Evolutionary conservation across 2,888 invertebrate genomes (phyloP).

Genomic region (Chloroclysta siterata): DNA sequence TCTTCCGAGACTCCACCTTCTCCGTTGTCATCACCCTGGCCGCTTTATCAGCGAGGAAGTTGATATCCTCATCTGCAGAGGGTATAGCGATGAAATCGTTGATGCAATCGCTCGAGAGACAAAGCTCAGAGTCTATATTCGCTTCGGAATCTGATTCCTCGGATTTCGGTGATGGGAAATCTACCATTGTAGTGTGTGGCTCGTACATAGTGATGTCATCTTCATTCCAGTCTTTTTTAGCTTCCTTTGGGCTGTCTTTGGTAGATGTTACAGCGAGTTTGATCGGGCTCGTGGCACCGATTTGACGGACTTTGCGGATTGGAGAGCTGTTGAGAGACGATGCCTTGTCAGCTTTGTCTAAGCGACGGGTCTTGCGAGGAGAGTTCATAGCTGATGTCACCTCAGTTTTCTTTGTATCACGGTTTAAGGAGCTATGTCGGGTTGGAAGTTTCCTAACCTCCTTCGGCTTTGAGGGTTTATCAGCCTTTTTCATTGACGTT

Average conservation of each 20-base stretch:
- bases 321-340: constrained; percentile 79
- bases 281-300: constrained; percentile 61
- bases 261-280: constrained; percentile 70
- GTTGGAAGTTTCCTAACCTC: constrained; percentile 69
- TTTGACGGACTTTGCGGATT: constrained; percentile 77
- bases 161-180: constrained; percentile 67
- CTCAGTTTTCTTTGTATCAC: constrained; percentile 71
- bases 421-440: constrained; percentile 74
- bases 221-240: constrained; percentile 70
- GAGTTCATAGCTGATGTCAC: constrained; percentile 73
- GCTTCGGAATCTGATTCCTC: constrained; percentile 78
- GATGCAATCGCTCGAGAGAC: constrained; percentile 76
- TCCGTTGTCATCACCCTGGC: constrained; percentile 78
- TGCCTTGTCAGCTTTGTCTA: constrained; percentile 77
- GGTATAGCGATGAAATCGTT: constrained; percentile 78
- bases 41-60: constrained; percentile 74
- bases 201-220: constrained; percentile 82
- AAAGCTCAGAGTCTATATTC: constrained; percentile 73
- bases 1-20: constrained; percentile 43
- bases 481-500: constrained; percentile 58
- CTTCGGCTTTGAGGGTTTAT: constrained; percentile 59
- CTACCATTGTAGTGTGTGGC: constrained; percentile 76
- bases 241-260: constrained; percentile 72
- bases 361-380: constrained; percentile 75
- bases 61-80: constrained; percentile 73